These are phyloP conservation scores for Hemicordylus capensis DNA, from an alignment of 2,113 vertebrate genomes.

Conservation along the genomic window DNA sequence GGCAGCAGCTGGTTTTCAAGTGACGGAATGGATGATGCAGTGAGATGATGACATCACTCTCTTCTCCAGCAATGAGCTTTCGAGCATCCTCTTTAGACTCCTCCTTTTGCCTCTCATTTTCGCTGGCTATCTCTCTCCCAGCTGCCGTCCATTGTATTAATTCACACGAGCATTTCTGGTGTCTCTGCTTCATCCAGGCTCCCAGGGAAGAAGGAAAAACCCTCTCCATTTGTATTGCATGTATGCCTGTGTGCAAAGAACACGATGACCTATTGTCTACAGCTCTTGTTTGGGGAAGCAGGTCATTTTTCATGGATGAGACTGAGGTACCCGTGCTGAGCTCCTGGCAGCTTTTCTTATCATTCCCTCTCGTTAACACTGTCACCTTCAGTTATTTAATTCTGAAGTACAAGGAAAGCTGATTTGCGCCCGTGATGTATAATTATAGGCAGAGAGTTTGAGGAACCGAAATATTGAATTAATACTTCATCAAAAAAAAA, in stretches of 20 bases:
- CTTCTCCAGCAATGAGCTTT: neutral
- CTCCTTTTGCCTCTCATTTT: neutral
- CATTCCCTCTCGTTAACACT: conserved; percentile 58
- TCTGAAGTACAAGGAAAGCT: conserved; percentile 58
- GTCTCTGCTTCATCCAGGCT: conserved; percentile 52
- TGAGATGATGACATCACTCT: neutral
- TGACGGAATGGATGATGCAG: neutral
- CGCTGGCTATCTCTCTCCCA: neutral
- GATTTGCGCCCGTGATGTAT: conserved; percentile 63
- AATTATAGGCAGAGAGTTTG: conserved; percentile 55
- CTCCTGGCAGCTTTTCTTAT: conserved; percentile 64
- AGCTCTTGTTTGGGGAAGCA: conserved; percentile 62
- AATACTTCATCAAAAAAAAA: conserved; percentile 12
- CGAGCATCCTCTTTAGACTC: neutral
- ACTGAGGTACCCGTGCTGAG: conserved; percentile 53
- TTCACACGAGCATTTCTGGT: conserved; percentile 42
- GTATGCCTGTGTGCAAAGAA: conserved; percentile 25
- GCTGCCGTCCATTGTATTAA: neutral
- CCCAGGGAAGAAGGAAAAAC: conserved; percentile 42
- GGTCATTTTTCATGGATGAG: conserved; percentile 67
- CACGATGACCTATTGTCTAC: conserved; percentile 59
- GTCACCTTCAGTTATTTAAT: conserved; percentile 67
- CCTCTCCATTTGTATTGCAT: conserved; percentile 58
- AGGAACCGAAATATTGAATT: conserved; percentile 53
- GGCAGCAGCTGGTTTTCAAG: neutral